Base-by-base conservation (phyloP, 1,140 invertebrate species). In the Antheraea mylitta region DNA sequence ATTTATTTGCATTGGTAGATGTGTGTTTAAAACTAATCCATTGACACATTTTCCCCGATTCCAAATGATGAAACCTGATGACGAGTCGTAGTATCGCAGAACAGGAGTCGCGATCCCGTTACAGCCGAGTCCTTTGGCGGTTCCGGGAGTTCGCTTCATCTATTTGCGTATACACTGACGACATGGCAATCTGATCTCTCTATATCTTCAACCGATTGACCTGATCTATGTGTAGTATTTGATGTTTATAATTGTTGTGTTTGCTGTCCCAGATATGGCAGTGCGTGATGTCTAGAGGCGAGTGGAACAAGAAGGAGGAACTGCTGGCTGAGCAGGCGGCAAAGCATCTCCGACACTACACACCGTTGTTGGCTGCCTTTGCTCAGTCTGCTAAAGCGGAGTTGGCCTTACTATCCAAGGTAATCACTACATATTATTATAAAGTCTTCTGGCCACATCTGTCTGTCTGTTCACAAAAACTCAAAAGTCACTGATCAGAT, bases 241-340 rank as follows among this genome's bases (percentile, higher is more conserved):
- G 22, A 19, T n/a, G 58, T 19, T n/a, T n/a, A 19, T n/a, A 19
- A 59, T 19, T 64, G 58, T 16, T 13, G 7, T 10, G 13, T 71
- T 22, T 68, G 18, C 18, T 60, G 65, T 42, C 22, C 18, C n/a
- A 96, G 95, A 95, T 99, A 81, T 99, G 98, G 98, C 95, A 95
- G 75, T 97, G 96, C 71, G 95, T 99, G 75, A 99, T 99, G 98
- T 95, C 95, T 67, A 95, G 97, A 77, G 97, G 97, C 58, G 98
- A 99, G 93, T 99, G 98, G 98, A 99, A 99, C 92, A 99, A 99
- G 92, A 99, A 99, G 90, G 98, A 99, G 93, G 98, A 99, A 91
- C 92, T 99, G 70, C 95, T 99, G 70, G 97, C 98, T 72, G 98
- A 99, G 85, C 98, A 99, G 92, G 97, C 98, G 59, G 94, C 98